Evolutionary conservation across 1,140 invertebrate genomes (phyloP), one percentile per base, ranked within the genome.

Genomic region (Psilanteris sp.): DNA sequence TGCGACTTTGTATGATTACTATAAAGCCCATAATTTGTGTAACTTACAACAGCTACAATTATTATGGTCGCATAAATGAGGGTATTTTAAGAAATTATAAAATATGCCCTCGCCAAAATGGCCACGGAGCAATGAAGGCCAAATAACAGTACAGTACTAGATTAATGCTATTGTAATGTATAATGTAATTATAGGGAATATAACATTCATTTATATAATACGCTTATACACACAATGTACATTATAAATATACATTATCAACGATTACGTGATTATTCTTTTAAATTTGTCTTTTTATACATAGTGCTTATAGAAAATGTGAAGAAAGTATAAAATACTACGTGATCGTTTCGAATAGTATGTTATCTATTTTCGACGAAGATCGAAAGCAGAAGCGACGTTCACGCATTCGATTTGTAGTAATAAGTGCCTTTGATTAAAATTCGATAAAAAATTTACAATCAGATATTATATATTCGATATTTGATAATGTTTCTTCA

Each of bases 191-290:
- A 61, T 50, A 70, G 39, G 52, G 48, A 74, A 74, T 77, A 73
- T 67, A 57, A 75, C 62, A 64, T 68, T 72, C 71, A 59, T 54
- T 78, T 76, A 71, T 67, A 74, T 78, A 77, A 79, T 84, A 77
- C 74, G 79, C 78, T 83, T 81, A 81, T 78, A 83, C 62, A 79
- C 83, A 79, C 78, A 81, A 86, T 87, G 84, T 84, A 83, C 81
- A 86, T 86, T 66, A 75, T 81, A 84, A 83, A 85, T 81, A 82
- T 83, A 87, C 79, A 84, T 80, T 80, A 76, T 83, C 59, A 81
- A 84, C 78, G 79, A 80, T 82, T 70, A 80, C 57, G 73, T 67
- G 75, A 81, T 83, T 78, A 81, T 22, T 79, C n/a, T 80, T 81
- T 62, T 83, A 81, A 74, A 50, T 57, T 72, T 64, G 16, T 79